Percentiles rank a stretch among this genome's conserved stretches.
Conservation (phyloP, 2,113 vertebrate genomes). For the Alethe diademata region DNA sequence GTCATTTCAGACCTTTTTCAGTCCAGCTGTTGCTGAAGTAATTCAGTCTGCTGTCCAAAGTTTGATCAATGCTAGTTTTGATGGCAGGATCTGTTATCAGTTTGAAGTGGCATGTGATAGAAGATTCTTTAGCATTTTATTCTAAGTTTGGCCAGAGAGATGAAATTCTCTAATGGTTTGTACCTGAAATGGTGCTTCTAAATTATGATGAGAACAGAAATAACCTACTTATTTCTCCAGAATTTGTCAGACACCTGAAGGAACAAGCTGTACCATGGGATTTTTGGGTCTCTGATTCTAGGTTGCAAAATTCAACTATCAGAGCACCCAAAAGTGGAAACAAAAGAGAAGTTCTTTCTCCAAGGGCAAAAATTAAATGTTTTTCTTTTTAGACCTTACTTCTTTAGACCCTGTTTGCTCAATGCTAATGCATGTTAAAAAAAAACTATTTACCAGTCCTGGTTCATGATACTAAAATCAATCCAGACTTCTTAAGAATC, state of each 20-base stretch:
- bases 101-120: background rate
- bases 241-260: background rate
- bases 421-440: background rate
- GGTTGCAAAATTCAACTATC: background rate
- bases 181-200: background rate
- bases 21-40: background rate
- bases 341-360: background rate
- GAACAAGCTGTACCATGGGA: background rate
- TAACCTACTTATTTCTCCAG: background rate
- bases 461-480: background rate
- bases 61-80: background rate
- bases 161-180: background rate
- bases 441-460: background rate
- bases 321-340: background rate
- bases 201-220: background rate
- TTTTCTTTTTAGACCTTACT: background rate
- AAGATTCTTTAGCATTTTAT: background rate
- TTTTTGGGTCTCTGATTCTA: background rate
- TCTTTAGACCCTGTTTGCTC: background rate
- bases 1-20: background rate
- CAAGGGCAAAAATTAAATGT: background rate
- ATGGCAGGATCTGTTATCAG: background rate
- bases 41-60: background rate
- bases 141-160: background rate
- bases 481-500: background rate